These are phyloP conservation scores for Maconellicoccus hirsutus DNA, from an alignment of 1,140 invertebrate species.

Conservation along the genomic window DNA sequence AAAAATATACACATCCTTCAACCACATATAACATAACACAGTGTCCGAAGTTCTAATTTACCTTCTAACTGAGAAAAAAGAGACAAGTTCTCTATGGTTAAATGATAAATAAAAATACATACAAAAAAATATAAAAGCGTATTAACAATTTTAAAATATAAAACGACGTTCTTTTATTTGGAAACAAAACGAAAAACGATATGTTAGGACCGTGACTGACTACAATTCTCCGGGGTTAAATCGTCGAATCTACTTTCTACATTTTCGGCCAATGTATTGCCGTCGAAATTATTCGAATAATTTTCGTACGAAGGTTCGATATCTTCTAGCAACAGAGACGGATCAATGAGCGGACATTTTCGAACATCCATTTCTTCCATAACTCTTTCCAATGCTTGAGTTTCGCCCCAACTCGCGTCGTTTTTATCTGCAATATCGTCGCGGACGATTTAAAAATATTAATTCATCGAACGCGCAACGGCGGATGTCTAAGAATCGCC, in stretches of 20 bases:
- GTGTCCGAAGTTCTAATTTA: neutral
- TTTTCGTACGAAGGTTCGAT: neutral
- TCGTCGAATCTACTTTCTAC: neutral
- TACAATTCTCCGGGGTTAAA: neutral
- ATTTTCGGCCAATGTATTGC: neutral
- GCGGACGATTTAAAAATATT: too few species aligned
- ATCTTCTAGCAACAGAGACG: neutral
- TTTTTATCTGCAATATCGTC: slow-evolving; percentile 1
- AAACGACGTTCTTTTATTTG: neutral
- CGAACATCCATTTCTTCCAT: slow-evolving; percentile 16
- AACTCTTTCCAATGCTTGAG: slow-evolving; percentile 7
- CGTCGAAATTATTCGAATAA: slow-evolving; percentile 11
- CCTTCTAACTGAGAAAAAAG: neutral
- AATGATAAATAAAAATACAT: slow-evolving; percentile 10
- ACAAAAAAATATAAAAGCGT: slow-evolving; percentile 9
- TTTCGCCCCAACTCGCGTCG: neutral
- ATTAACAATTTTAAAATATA: neutral
- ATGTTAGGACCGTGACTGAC: slow-evolving; percentile 14
- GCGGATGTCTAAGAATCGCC: too few species aligned
- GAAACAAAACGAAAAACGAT: neutral
- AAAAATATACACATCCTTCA: neutral
- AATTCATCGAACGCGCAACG: too few species aligned
- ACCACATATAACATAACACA: neutral
- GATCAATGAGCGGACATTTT: slow-evolving; percentile 10
- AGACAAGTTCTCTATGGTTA: neutral